Conservation (phyloP, 2,888 invertebrate species). For the Volucella bombylans region DNA sequence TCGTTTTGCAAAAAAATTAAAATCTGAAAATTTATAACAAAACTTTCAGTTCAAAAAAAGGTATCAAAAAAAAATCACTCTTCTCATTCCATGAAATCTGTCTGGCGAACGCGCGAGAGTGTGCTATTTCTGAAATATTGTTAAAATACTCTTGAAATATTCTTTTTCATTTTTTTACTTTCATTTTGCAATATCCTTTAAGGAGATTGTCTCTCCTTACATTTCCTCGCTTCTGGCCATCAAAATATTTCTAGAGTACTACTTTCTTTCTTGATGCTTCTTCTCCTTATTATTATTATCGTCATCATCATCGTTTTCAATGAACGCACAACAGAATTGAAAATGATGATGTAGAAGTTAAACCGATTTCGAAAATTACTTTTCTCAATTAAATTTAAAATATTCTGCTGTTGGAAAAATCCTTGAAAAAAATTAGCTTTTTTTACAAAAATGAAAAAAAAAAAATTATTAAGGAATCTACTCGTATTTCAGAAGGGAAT, state of each 20-base stretch:
- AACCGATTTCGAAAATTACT: slow-evolving; percentile 73
- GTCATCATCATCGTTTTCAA: slow-evolving; percentile 53
- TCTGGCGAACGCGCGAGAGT: not conserved
- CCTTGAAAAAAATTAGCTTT: slow-evolving; percentile 13
- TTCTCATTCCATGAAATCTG: slow-evolving; percentile 31
- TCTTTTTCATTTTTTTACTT: slow-evolving; percentile 26
- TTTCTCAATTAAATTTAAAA: slow-evolving; percentile 69
- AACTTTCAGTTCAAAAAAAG: slow-evolving; percentile 49
- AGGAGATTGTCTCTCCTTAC: slow-evolving; percentile 55
- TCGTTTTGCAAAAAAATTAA: slow-evolving; percentile 35
- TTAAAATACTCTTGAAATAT: slow-evolving; percentile 38
- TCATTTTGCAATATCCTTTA: slow-evolving; percentile 63
- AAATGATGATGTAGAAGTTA: slow-evolving; percentile 60
- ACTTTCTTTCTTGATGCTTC: slow-evolving; percentile 23
- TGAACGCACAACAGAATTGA: slow-evolving; percentile 44
- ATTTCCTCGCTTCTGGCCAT: slow-evolving; percentile 11
- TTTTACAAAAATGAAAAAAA: slow-evolving; percentile 7
- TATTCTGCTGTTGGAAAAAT: slow-evolving; percentile 19
- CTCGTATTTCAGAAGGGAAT: slow-evolving; percentile 24
- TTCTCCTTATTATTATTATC: slow-evolving; percentile 45
- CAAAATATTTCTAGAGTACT: slow-evolving; percentile 13
- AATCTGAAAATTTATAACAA: slow-evolving; percentile 54
- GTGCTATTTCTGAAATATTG: not conserved
- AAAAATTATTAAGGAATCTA: slow-evolving; percentile 1
- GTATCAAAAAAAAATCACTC: slow-evolving; percentile 20